phyloP scores from a whole-genome alignment of 2,888 invertebrate genomes.

The Lithophane leautieri region DNA sequence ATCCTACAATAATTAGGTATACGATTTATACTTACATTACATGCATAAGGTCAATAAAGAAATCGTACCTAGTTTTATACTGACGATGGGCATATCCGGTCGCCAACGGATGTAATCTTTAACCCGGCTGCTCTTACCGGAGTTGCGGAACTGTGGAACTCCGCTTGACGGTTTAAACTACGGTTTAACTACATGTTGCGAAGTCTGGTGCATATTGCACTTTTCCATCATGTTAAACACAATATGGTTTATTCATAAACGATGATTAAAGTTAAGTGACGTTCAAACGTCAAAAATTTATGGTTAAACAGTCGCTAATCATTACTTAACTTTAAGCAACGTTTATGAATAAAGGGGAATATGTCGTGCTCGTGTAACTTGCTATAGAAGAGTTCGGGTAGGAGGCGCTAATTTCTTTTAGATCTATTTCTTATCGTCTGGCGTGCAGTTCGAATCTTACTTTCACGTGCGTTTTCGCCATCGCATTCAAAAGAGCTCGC shows the following conservation, averaged over 20 bases:
- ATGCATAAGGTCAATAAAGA: slow-evolving; percentile 16
- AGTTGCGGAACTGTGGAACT: slow-evolving; percentile 1
- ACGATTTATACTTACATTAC: slow-evolving; percentile 1
- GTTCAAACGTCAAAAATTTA: too few species aligned
- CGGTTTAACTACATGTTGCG: background rate
- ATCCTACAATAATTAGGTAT: background rate
- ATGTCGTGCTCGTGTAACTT: too few species aligned
- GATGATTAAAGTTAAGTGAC: too few species aligned
- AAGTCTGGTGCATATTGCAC: background rate
- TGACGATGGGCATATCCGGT: background rate
- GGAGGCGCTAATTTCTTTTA: background rate
- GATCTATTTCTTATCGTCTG: background rate
- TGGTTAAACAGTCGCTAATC: too few species aligned
- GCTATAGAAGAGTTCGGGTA: background rate
- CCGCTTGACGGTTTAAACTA: slow-evolving; percentile 11
- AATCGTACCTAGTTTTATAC: slow-evolving; percentile 14
- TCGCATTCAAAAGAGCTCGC: background rate
- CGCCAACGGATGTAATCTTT: slow-evolving; percentile 31
- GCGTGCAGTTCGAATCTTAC: background rate
- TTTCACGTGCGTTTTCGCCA: background rate
- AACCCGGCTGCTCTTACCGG: slow-evolving; percentile 17
- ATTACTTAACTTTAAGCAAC: too few species aligned
- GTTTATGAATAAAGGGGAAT: too few species aligned
- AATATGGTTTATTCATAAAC: too few species aligned
- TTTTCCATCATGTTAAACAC: background rate